Conservation (phyloP, 2,113 vertebrate genomes). For the Phoenicopterus ruber region DNA sequence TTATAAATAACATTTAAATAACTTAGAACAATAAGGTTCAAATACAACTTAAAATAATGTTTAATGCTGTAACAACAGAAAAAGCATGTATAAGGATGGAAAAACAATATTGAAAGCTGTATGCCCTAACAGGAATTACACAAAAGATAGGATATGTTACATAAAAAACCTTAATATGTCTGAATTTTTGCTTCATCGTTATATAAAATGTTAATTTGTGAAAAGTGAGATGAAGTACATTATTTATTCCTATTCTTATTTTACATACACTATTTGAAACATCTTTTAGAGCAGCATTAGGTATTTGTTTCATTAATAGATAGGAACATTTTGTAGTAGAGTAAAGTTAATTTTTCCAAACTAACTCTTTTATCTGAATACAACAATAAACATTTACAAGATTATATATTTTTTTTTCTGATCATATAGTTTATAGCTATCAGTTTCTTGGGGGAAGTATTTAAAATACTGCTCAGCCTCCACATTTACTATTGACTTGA, state of each 20-base stretch:
- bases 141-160: constrained; percentile 78
- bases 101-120: constrained; percentile 73
- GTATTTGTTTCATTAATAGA: constrained; percentile 68
- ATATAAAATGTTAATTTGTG: constrained; percentile 77
- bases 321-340: constrained; percentile 65
- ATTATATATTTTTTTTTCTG: constrained; percentile 64
- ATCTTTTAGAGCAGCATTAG: constrained; percentile 74
- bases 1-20: constrained; percentile 91
- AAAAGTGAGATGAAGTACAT: constrained; percentile 77
- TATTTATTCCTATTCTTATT: constrained; percentile 70
- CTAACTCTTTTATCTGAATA: constrained; percentile 68
- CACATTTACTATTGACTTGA: constrained; percentile 69
- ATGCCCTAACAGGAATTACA: constrained; percentile 77
- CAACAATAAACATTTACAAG: constrained; percentile 68
- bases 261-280: constrained; percentile 76
- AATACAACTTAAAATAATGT: constrained; percentile 81
- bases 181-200: constrained; percentile 74
- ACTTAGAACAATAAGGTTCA: constrained; percentile 84
- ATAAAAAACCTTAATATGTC: constrained; percentile 73
- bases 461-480: constrained; percentile 74
- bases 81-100: constrained; percentile 75
- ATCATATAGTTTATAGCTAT: constrained; percentile 62
- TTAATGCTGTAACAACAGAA: constrained; percentile 80
- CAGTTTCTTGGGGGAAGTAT: constrained; percentile 61
- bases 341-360: constrained; percentile 64